phyloP scores from a whole-genome alignment of 2,113 vertebrate species.

The Dicrurus megarhynchus region DNA sequence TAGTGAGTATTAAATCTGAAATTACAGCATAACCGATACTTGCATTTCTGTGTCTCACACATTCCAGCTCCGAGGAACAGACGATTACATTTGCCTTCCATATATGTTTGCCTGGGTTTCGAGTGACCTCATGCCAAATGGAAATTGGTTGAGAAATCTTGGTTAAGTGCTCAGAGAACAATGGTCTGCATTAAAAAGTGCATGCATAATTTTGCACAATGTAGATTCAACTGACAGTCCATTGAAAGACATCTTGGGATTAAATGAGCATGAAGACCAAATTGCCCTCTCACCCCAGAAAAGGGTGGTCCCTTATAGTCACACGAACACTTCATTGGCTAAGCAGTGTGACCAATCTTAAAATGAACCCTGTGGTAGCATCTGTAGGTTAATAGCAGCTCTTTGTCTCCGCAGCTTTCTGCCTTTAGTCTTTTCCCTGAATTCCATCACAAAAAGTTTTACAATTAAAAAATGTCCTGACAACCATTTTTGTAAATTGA shows the following conservation, averaged over 20 bases:
- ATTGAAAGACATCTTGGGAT: conserved; percentile 78
- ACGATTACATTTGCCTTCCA: conserved; percentile 59
- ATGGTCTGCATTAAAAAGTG: conserved; percentile 81
- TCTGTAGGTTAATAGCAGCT: conserved; percentile 80
- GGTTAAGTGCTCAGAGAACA: conserved; percentile 77
- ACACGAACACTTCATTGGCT: conserved; percentile 75
- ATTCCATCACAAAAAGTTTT: conserved; percentile 79
- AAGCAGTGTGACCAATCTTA: conserved; percentile 80
- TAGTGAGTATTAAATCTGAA: neutral
- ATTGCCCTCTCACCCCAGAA: conserved; percentile 81
- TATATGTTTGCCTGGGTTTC: conserved; percentile 71
- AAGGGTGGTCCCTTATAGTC: conserved; percentile 79
- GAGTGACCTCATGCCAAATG: conserved; percentile 76
- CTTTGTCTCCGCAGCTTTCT: conserved; percentile 78
- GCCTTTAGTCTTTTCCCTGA: conserved; percentile 71
- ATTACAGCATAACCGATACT: neutral
- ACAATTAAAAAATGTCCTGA: conserved; percentile 80
- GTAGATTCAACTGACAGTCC: conserved; percentile 78
- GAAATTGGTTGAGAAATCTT: conserved; percentile 77
- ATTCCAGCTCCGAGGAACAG: conserved; percentile 19
- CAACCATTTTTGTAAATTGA: conserved; percentile 78
- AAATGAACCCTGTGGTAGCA: conserved; percentile 73
- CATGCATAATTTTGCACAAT: conserved; percentile 84
- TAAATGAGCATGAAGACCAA: conserved; percentile 83
- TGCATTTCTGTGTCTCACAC: neutral